A percentile compares a stretch with the other conserved stretches of the same genome.
Evolutionary conservation across 2,797 vertebrate species (phyloP).

Genomic region (Australoheros facetus): DNA sequence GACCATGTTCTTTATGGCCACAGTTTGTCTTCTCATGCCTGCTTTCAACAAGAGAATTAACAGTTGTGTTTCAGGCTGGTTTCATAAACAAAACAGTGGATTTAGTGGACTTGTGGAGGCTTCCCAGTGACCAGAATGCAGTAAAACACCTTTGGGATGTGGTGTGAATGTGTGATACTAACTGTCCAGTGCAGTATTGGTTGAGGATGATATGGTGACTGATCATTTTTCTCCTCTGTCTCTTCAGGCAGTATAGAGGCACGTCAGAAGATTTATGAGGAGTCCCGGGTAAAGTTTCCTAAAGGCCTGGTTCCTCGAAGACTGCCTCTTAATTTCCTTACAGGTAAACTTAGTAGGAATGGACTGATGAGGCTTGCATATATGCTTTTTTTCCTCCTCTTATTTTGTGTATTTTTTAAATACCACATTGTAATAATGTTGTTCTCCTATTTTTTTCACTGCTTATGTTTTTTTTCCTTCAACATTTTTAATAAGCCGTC

Average conservation of each 20-base stretch:
- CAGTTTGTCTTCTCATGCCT: neutral
- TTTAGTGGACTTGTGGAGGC: no score
- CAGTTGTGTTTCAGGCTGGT: neutral
- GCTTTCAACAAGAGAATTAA: neutral
- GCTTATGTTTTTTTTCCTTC: no score
- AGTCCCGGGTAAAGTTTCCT: conserved; percentile 95
- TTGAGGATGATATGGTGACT: neutral
- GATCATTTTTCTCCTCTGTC: neutral
- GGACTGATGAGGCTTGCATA: neutral
- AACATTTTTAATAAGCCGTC: no score
- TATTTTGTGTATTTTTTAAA: neutral
- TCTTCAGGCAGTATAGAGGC: conserved; percentile 88
- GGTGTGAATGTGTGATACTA: neutral
- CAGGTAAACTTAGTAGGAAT: conserved; percentile 75
- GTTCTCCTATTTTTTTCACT: no score
- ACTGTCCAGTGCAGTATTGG: neutral
- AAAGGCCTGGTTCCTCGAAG: conserved; percentile 94
- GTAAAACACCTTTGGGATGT: neutral
- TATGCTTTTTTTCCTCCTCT: neutral
- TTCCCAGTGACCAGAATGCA: neutral
- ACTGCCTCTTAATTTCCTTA: conserved; percentile 93
- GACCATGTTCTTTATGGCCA: neutral
- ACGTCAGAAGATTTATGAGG: conserved; percentile 93
- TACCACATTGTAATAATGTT: neutral
- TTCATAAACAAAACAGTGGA: neutral